phyloP scores from a whole-genome alignment of 2,113 vertebrate species.

The Smithornis capensis region DNA sequence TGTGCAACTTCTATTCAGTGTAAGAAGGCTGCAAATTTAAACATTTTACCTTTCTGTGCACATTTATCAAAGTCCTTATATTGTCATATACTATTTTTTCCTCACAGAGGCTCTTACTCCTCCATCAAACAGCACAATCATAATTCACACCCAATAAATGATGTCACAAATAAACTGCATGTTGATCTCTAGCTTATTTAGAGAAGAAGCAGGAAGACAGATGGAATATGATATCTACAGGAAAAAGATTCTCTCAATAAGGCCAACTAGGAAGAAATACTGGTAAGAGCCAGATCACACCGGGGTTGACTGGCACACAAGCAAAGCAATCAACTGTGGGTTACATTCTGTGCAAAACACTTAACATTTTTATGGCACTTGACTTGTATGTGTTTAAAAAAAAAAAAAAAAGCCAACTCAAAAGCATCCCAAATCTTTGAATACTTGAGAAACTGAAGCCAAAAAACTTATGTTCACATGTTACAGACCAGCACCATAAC shows the following conservation, averaged over 20 bases:
- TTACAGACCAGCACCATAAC: neutral
- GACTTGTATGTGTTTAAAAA: neutral
- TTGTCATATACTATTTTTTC: neutral
- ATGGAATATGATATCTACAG: neutral
- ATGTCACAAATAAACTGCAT: accelerated
- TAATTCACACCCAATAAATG: neutral
- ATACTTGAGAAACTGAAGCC: neutral
- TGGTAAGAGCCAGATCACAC: neutral
- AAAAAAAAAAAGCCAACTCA: neutral
- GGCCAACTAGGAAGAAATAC: neutral
- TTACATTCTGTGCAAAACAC: conserved; percentile 15
- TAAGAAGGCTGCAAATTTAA: neutral
- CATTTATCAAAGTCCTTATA: neutral
- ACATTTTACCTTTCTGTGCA: neutral
- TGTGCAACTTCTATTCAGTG: neutral
- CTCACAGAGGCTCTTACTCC: neutral
- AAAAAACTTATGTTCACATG: neutral
- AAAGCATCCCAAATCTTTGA: neutral
- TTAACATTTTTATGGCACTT: conserved; percentile 27
- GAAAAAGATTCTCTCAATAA: neutral
- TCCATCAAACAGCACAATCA: neutral
- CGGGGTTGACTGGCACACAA: neutral
- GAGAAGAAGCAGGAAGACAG: conserved; percentile 2
- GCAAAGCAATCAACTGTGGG: neutral
- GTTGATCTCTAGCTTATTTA: neutral